Percentiles rank a stretch among this genome's conserved stretches.
Evolutionary conservation across 2,888 invertebrate species (phyloP).

Genomic region (Carcina quercana): DNA sequence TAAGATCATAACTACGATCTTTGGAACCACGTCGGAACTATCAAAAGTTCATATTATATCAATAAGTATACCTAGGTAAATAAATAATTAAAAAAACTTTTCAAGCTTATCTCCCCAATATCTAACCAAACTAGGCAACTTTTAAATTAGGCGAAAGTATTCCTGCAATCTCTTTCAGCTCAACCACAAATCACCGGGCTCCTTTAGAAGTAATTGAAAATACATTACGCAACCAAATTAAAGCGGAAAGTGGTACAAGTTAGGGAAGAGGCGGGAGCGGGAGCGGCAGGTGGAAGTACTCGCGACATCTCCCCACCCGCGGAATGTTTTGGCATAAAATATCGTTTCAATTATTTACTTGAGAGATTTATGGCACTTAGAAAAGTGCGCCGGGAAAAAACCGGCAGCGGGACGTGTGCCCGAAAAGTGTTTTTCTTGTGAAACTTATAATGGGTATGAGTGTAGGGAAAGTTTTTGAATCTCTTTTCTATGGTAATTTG

Average conservation of each 20-base stretch:
- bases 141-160: slow-evolving; percentile 61
- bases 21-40: too few species aligned
- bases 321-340: slow-evolving; percentile 76
- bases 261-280: slow-evolving; percentile 54
- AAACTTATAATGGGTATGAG: slow-evolving; percentile 74
- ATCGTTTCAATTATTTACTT: slow-evolving; percentile 76
- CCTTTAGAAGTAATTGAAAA: slow-evolving; percentile 72
- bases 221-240: slow-evolving; percentile 75
- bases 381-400: slow-evolving; percentile 74
- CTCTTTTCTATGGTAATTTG: slow-evolving; percentile 74
- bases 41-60: too few species aligned
- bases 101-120: too few species aligned
- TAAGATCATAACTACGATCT: too few species aligned
- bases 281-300: slow-evolving; percentile 70
- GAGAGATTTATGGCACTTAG: slow-evolving; percentile 73
- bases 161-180: slow-evolving; percentile 59
- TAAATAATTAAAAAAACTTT: too few species aligned
- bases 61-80: too few species aligned
- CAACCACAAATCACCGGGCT: slow-evolving; percentile 66
- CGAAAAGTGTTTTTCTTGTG: slow-evolving; percentile 72
- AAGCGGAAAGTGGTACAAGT: slow-evolving; percentile 73
- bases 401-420: slow-evolving; percentile 70
- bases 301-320: slow-evolving; percentile 55
- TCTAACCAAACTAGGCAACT: slow-evolving; percentile 37
- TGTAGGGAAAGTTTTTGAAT: slow-evolving; percentile 67